A percentile compares a stretch with the other conserved stretches of the same genome.
Conservation (phyloP, 2,888 invertebrate species). For the Cephus sareptanus region DNA sequence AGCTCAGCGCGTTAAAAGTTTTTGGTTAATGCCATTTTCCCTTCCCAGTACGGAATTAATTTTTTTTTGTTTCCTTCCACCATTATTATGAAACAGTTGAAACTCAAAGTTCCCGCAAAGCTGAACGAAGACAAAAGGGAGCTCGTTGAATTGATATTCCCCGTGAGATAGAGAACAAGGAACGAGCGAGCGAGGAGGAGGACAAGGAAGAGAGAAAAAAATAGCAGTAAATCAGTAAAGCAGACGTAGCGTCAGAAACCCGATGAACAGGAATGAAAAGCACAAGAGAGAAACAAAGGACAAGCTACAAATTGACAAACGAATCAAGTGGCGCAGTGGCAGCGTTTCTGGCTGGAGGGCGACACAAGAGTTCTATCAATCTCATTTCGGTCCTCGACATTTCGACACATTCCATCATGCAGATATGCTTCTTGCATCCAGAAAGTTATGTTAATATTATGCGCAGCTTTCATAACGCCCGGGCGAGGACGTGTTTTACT, state of each 20-base stretch:
- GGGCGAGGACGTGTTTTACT: conserved; percentile 42
- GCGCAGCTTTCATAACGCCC: conserved; percentile 44
- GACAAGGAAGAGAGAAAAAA: background rate
- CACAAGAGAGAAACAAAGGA: background rate
- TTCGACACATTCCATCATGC: conserved; percentile 46
- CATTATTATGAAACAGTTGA: background rate
- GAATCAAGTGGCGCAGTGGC: background rate
- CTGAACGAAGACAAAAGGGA: background rate
- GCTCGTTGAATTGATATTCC: background rate
- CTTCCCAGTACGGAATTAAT: background rate
- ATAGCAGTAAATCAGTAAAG: background rate
- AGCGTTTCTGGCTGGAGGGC: conserved; percentile 20
- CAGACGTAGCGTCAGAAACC: background rate
- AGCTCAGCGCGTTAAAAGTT: background rate
- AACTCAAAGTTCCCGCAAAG: background rate
- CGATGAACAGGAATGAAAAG: background rate
- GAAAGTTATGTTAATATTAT: conserved; percentile 49
- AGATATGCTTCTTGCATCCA: conserved; percentile 39
- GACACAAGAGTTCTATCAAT: conserved; percentile 46
- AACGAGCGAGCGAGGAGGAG: background rate
- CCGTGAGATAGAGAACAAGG: background rate
- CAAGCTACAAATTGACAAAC: background rate
- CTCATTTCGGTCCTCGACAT: conserved; percentile 35
- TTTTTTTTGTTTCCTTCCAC: background rate
- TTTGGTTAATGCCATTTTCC: background rate